phyloP scores from a whole-genome alignment of 2,797 vertebrate species.

The Enteromius radiatus region DNA sequence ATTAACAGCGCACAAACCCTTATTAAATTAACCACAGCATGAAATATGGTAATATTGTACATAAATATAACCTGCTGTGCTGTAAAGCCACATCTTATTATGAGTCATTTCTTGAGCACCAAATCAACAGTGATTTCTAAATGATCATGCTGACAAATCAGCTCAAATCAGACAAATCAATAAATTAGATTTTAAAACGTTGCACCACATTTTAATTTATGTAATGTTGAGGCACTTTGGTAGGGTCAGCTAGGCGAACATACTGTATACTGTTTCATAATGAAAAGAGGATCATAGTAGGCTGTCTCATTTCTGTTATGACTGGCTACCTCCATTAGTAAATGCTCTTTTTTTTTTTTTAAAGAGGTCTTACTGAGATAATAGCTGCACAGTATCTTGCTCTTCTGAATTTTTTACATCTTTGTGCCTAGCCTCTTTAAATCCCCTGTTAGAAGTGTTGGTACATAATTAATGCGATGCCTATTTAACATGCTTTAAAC shows the following conservation, averaged over 20 bases:
- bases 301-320: background rate
- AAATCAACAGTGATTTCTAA: background rate
- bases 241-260: background rate
- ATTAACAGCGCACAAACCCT: background rate
- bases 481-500: constrained; percentile 61
- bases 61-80: background rate
- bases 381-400: constrained; percentile 37
- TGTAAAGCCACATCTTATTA: background rate
- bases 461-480: constrained; percentile 60
- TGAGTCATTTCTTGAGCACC: background rate
- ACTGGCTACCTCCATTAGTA: constrained; percentile 11
- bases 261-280: background rate
- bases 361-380: constrained; percentile 36
- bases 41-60: background rate
- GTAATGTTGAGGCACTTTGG: background rate
- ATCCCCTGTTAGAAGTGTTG: constrained; percentile 46
- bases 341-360: background rate
- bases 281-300: background rate
- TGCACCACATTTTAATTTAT: background rate
- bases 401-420: constrained; percentile 52
- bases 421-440: constrained; percentile 40
- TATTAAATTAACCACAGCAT: background rate
- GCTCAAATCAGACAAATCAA: too few relatives aligned
- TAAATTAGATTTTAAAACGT: background rate
- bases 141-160: background rate